Base-by-base conservation (phyloP, 2,888 invertebrate genomes). In the Neocrepidodera transversa region DNA sequence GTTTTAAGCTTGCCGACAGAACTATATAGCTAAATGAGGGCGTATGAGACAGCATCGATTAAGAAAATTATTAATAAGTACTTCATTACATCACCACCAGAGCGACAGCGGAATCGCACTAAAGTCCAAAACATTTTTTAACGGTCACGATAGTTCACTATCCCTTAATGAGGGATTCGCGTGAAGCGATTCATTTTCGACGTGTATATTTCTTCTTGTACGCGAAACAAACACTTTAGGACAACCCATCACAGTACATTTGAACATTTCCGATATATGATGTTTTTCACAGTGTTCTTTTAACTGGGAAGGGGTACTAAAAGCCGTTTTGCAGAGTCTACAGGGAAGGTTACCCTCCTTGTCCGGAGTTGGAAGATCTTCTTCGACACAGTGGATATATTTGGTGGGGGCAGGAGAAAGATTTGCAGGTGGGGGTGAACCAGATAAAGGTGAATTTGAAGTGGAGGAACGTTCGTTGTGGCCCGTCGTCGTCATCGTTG, bases 181-280 rank as follows among this genome's bases (percentile, higher is more conserved):
- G 68, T 85, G 85, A 17, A 85, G 76, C 58, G 81, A 79, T 64
- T 88, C 87, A 68, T 87, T 86, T 71, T 90, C 89, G 60, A 88
- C 86, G 78, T 92, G 92, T 47, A 87, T 83, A 75, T 91, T 92
- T 62, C 92, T 84, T 67, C 89, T 88, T 64, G 91, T 90, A 68
- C 89, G 84, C 8, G 92, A 91, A 61, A 89, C 87, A 79, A 92
- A 93, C 45, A 90, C 87, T 69, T 90, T 88, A 48, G 86, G 87
- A 79, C 92, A 92, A 10, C 91, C 91, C 58, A 84, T 85, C 48
- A 90, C 82, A n/a, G 88, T 87, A 80, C 92, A 92, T 63, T 86
- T 84, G 71, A 87, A 88, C 80, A 91, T 85, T 58, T 91, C 88
- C 58, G 85, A 83, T 26, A 82, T 76, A 74, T 91, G 91, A 47